Base-by-base conservation (phyloP, 2,113 vertebrate species). In the Etheostoma spectabile region DNA sequence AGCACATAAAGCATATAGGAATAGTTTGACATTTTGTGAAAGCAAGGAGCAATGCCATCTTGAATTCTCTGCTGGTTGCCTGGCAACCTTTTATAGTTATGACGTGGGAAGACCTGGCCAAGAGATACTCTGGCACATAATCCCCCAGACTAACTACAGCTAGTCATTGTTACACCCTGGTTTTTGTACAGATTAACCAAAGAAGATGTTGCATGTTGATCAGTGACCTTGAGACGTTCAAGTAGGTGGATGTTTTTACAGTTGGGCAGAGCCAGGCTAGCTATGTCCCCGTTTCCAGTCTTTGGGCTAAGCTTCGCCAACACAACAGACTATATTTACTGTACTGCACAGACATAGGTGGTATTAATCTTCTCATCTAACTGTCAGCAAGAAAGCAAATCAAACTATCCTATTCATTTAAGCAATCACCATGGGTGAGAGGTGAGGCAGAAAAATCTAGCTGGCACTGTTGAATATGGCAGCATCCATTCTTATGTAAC, bases 41-140 rank as follows among this genome's bases (percentile, higher is more conserved):
- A 24, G 22, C 56, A 59, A 33, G 8, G 6, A 45, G 35, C n/a
- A 18, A 33, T 10, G 27, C 13, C 33, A 16, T 45, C 38, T 45
- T 45, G 19, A 64, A 45, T 64, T 64, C 42, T 38, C 33, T 62
- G 33, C 33, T 38, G 57, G 57, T 60, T 60, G 27, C 57, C 57
- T 33, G 38, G 33, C 30, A 69, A 53, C 33, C 48, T n/a, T n/a
- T 33, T 11, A 15, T 15, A 6, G 6, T 35, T 30, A 35, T 2
- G 8, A 70, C 8, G 22, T 24, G 8, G 24, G 49, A 53, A 13
- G 49, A n/a, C 11, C 18, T 11, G 0, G 2, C 60, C 33, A 38
- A 62, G 60, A n/a, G n/a, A 13, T 42, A 46, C n/a, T 46, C 42
- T 64, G 21, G 19, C 19, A 42, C 35, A 42, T 62, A 62, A 45